These are phyloP conservation scores for Ictidomys tridecemlineatus DNA, from an alignment of 2,113 vertebrate species.

Conservation along the genomic window DNA sequence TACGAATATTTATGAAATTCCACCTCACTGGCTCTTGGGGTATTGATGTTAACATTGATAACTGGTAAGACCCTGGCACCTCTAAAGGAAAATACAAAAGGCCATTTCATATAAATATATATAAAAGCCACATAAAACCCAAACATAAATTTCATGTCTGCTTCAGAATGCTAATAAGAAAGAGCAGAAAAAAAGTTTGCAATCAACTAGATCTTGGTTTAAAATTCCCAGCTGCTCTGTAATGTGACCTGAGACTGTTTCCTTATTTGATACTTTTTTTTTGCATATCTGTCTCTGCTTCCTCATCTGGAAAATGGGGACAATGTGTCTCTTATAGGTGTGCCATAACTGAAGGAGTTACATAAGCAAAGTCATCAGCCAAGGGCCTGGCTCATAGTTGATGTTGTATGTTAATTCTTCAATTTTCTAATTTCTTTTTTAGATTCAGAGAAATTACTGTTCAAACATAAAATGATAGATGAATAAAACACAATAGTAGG, in stretches of 20 bases:
- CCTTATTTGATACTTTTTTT: neutral
- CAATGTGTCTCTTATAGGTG: neutral
- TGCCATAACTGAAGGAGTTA: neutral
- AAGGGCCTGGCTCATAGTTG: neutral
- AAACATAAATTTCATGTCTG: conserved; percentile 27
- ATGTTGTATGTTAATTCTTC: neutral
- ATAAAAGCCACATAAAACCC: conserved; percentile 40
- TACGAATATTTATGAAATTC: conserved; percentile 7
- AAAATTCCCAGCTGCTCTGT: neutral
- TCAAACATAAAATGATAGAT: neutral
- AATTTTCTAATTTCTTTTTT: neutral
- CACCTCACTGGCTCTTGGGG: neutral
- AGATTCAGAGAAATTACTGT: conserved; percentile 18
- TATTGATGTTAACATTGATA: neutral
- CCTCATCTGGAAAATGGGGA: neutral
- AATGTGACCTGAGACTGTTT: neutral
- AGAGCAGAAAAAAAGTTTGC: neutral
- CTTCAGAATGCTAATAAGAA: conserved; percentile 29
- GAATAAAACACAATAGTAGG: neutral
- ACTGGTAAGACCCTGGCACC: neutral
- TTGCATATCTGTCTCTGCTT: neutral
- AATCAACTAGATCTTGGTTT: neutral
- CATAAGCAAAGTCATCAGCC: neutral
- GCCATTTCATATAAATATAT: conserved; percentile 27
- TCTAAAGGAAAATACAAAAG: conserved; percentile 12